Base-by-base conservation (phyloP, 2,797 vertebrate genomes). In the Antrozous pallidus region DNA sequence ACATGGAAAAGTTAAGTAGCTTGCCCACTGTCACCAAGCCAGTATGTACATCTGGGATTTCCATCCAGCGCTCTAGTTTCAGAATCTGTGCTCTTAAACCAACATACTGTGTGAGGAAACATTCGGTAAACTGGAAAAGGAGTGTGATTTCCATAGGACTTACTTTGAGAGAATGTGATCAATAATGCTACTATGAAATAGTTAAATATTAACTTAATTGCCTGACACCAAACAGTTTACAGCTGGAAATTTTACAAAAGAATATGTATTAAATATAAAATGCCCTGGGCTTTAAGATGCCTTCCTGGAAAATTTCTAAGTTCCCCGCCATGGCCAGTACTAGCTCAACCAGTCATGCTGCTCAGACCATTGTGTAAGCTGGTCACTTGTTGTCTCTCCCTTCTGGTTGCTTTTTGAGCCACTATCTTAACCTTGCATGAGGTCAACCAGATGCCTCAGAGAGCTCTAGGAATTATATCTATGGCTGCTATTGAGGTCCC, bases 151-250 rank as follows among this genome's bases (percentile, higher is more conserved):
- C 61, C 45, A 51, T 92, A 77, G 22, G 28, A 84, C 49, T 95
- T 84, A 70, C 84, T 91, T 93, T 93, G 63, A 75, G 73, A 49
- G 73, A 92, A 94, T 80, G 58, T 54, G 28, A 83, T 91, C n/a
- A 90, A 54, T 13, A 79, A 42, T 75, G 51, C 65, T 95, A 71
- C 75, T 91, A 33, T 86, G 26, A 93, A 91, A 83, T 91, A 92
- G 14, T 81, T 91, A 91, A 22, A 3, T 74, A 36, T 83, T 89
- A 73, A 77, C 51, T 81, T 91, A 91, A 89, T 93, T 77, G 61
- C 4, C 84, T 82, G 65, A 33, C 14, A 80, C 33, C 20, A 91
- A 89, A 63, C n/a, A n/a, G 90, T 75, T 63, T 61, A 80, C 33
- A 81, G 58, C 81, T 85, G 61, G 26, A 13, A 22, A 65, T 84